Base-by-base conservation (phyloP, 2,113 vertebrate species). In the Electrona antarctica region DNA sequence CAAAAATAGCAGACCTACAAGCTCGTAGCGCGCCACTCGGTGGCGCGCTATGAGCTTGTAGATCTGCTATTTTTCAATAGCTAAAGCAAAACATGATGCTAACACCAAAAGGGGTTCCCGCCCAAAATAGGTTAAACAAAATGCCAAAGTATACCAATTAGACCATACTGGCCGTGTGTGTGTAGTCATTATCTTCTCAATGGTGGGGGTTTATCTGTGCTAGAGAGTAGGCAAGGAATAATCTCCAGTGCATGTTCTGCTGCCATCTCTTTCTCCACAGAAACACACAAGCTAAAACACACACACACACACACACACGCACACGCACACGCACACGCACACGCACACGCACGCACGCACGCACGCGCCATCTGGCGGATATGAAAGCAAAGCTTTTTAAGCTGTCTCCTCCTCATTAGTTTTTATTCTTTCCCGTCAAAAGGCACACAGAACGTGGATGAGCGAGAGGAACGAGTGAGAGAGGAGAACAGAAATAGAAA, bases 331-430 rank as follows among this genome's bases (percentile, higher is more conserved):
- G 62, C 11, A 48, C 60, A 67, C 41, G 62, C 55, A 66, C 54
- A 64, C 63, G 74, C 71, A 74, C 73, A 76, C 61, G 73, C 57
- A 64, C 15, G 64, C 21, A 81, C 21, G 78, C 14, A 70, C 29
- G 49, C 65, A 63, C 57, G 54, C 21, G 64, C 85, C 84, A 90
- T 87, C 86, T 90, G 85, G 69, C 51, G 57, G 54, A 61, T 29
- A 49, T 82, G 67, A 83, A 80, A 77, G 71, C 56, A 47, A 63
- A 73, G 67, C 67, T 62, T 83, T 83, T 81, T 61, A 64, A 77
- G 68, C 45, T 1, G 55, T 78, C 83, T 79, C 67, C 83, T 79
- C 67, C 87, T 88, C 83, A 72, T 81, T 78, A 79, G 80, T 67
- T 80, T 51, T 63, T 21, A 78, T 83, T 71, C 8, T 80, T 64